These are phyloP conservation scores for Phyllostomus hastatus DNA, from an alignment of 2,113 vertebrate species.

Conservation along the genomic window DNA sequence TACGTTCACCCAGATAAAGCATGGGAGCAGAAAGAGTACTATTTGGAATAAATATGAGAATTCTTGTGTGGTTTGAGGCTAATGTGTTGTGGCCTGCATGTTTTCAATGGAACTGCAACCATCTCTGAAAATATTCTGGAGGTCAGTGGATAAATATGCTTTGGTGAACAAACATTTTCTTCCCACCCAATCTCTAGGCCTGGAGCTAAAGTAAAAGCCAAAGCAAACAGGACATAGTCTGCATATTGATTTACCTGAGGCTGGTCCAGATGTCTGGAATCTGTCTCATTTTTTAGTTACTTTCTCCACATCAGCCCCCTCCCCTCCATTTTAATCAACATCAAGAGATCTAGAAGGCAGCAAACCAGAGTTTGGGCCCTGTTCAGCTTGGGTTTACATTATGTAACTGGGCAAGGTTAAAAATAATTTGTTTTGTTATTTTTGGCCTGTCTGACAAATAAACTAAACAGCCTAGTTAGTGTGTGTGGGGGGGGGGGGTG, in stretches of 20 bases:
- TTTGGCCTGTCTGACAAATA: background rate
- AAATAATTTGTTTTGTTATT: background rate
- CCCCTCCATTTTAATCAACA: background rate
- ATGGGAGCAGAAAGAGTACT: background rate
- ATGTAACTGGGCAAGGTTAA: background rate
- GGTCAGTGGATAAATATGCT: slow-evolving; percentile 15
- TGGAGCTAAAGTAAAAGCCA: background rate
- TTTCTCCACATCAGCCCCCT: background rate
- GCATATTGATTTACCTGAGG: slow-evolving; percentile 4
- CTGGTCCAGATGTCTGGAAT: background rate
- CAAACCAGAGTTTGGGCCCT: background rate
- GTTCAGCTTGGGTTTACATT: background rate
- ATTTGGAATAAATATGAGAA: background rate
- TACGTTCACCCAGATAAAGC: background rate
- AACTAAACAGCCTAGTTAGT: background rate
- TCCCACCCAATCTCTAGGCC: background rate
- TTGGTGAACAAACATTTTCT: slow-evolving; percentile 39
- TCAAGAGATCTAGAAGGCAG: background rate
- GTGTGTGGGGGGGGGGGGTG: too few relatives aligned
- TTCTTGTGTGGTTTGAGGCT: background rate
- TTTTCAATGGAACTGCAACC: background rate
- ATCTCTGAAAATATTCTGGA: slow-evolving; percentile 36
- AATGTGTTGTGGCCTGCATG: background rate
- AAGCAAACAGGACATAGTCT: background rate
- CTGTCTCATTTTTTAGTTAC: background rate